Base-by-base conservation (phyloP, 2,113 vertebrate genomes). In the Tichodroma muraria region DNA sequence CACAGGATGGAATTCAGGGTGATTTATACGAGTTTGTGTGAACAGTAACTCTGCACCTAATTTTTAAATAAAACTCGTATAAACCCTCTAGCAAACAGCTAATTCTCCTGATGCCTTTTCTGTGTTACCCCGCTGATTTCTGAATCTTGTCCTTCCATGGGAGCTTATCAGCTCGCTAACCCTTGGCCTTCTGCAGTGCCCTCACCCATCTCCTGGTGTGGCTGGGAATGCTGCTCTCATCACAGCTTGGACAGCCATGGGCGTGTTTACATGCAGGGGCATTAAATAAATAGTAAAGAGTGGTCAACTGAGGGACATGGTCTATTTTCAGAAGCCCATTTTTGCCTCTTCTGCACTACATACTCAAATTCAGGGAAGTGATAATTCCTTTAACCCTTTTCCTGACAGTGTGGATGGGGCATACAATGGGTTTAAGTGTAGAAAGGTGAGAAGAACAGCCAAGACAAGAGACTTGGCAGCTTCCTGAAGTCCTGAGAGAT, bases 351-450 rank as follows among this genome's bases (percentile, higher is more conserved):
- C 61, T 77, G 27, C 3, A 21, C 12, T 5, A 10, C 30, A 56
- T 2, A 1, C 50, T 37, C 13, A 6, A 17, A 12, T 27, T 61
- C 49, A 57, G 9, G 1, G n/a, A 28, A 72, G 40, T 4, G 40
- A 61, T 8, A 45, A 21, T 11, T 35, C 38, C 44, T 77, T 56
- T n/a, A 64, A 60, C 15, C 27, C 28, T 38, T 52, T 59, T 21
- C 10, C 4, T 25, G 40, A 15, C 19, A 16, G 47, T 9, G 30
- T 6, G 37, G 21, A 38, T 0, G 3, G 63, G 5, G 5, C 24
- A 69, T 6, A 17, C n/a, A 28, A 7, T 3, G 11, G 11, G 22
- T 27, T 37, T 14, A 11, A 30, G 19, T 6, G 17, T 3, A 17
- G 19, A 22, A 42, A 56, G 17, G 8, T 13, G 24, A 75, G 52